phyloP scores from a whole-genome alignment of 2,888 invertebrate species.

The Drosophila histrio region DNA sequence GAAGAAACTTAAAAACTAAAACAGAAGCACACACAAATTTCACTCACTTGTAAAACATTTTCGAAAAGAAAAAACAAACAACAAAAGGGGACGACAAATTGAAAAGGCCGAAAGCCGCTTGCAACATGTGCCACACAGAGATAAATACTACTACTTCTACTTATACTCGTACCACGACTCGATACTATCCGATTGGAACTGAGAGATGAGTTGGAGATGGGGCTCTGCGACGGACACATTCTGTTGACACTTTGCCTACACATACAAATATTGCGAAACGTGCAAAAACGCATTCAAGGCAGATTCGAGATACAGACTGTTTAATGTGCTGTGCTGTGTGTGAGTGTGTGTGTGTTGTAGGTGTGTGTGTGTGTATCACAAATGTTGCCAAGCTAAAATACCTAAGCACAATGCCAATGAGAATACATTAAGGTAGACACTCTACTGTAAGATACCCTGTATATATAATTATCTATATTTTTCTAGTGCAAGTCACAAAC shows the following conservation, averaged over 20 bases:
- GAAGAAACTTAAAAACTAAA: slow-evolving; percentile 23
- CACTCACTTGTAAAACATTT: slow-evolving; percentile 74
- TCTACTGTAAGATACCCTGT: neutral
- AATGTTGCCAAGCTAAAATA: slow-evolving; percentile 28
- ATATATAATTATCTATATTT: neutral
- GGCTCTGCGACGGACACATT: slow-evolving; percentile 4
- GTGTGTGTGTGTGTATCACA: slow-evolving; percentile 11
- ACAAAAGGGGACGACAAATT: slow-evolving; percentile 58
- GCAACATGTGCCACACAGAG: slow-evolving; percentile 34
- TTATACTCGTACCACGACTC: neutral
- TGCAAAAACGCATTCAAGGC: slow-evolving; percentile 42
- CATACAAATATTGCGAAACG: slow-evolving; percentile 51
- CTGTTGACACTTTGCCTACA: slow-evolving; percentile 53
- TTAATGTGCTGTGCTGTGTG: neutral
- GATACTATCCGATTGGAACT: slow-evolving; percentile 21
- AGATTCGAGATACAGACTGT: slow-evolving; percentile 14
- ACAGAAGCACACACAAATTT: slow-evolving; percentile 52
- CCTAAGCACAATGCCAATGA: slow-evolving; percentile 6
- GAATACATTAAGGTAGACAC: neutral
- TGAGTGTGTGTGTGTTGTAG: slow-evolving; percentile 1
- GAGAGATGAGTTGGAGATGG: slow-evolving; percentile 1
- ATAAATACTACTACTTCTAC: too few relatives aligned
- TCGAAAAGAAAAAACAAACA: slow-evolving; percentile 20
- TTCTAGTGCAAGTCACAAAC: too few relatives aligned
- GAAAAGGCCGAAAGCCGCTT: slow-evolving; percentile 48